Percentiles rank a stretch among this genome's conserved stretches.
phyloP scores from a whole-genome alignment of 2,888 invertebrate species.

The Epiblema foenella region DNA sequence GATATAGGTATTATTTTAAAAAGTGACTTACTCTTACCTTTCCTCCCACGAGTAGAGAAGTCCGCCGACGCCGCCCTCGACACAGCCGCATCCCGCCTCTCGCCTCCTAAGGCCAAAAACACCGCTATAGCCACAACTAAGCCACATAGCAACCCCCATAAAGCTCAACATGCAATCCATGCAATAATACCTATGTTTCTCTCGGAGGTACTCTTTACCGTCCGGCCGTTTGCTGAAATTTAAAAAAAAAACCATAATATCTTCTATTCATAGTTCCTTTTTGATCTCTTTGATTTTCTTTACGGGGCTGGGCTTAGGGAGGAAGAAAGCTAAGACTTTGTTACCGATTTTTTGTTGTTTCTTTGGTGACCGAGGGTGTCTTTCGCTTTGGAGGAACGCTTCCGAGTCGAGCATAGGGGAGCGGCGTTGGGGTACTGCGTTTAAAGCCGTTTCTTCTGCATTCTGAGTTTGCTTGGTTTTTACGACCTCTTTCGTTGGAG shows the following conservation, averaged over 20 bases:
- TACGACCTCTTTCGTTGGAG: conserved; percentile 48
- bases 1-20: no score
- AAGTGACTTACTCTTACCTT: no score
- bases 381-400: conserved; percentile 57
- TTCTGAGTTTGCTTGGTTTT: conserved; percentile 48
- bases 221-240: conserved; percentile 71
- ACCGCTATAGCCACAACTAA: conserved; percentile 14
- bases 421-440: conserved; percentile 22
- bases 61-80: conserved; percentile 47
- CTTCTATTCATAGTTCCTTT: conserved; percentile 18
- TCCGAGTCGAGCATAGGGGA: conserved; percentile 53
- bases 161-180: conserved; percentile 38
- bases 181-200: conserved; percentile 68
- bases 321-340: conserved; percentile 58
- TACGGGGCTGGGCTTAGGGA: conserved; percentile 44
- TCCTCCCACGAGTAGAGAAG: conserved; percentile 44
- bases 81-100: conserved; percentile 42
- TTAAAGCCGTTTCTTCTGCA: conserved; percentile 40
- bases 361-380: conserved; percentile 54
- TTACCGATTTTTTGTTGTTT: conserved; percentile 65
- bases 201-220: conserved; percentile 58
- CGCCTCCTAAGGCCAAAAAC: conserved; percentile 40
- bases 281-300: conserved; percentile 45
- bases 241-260: conserved; percentile 54
- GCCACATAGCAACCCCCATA: conserved; percentile 29